Evolutionary conservation across 2,797 vertebrate genomes (phyloP), one percentile per base, ranked within the genome.

Genomic region (Emydoidea blandingii): DNA sequence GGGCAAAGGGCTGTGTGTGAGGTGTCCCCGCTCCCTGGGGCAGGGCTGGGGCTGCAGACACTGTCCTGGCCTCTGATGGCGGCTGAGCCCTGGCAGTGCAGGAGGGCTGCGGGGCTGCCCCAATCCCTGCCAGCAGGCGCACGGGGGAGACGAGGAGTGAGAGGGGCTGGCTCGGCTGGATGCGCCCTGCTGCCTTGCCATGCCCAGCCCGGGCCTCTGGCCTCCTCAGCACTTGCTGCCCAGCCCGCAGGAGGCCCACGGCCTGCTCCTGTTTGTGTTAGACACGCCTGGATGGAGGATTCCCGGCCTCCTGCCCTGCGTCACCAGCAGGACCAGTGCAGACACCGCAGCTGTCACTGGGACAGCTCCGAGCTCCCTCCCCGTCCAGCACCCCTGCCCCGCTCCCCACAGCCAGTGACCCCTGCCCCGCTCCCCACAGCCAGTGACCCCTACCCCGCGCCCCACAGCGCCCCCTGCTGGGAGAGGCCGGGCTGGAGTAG

Each of bases 51-150:
- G 23, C 0, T 0, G 89, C 1, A 6, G 37, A 37, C 2, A 88
- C 50, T 87, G 62, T 52, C 1, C 1, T 31, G 0, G 0, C 25
- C 23, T 41, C 27, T 27, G 34, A 65, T 37, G 50, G 14, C 2
- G 4, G 0, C 14, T 47, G 68, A 23, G 68, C 68, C 62, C n/a
- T 37, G n/a, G n/a, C n/a, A 9, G n/a, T 6, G 15, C 29, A 16
- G 15, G 62, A 37, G 54, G 16, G 15, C 18, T 23, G 19, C 3
- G 53, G 53, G 53, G 53, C 53, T 54, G 53, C 53, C 53, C 19
- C 19, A 12, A 31, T 59, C 57, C 27, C 54, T 56, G 54, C 54
- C 81, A 81, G 47, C 74, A 47, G 47, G 81, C 68, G 62, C 62
- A 1, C 19, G 11, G 72, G 79, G 44, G 74, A 65, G 76, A 10